phyloP scores from a whole-genome alignment of 2,797 vertebrate species.

The Oryzias dopingdopingensis region DNA sequence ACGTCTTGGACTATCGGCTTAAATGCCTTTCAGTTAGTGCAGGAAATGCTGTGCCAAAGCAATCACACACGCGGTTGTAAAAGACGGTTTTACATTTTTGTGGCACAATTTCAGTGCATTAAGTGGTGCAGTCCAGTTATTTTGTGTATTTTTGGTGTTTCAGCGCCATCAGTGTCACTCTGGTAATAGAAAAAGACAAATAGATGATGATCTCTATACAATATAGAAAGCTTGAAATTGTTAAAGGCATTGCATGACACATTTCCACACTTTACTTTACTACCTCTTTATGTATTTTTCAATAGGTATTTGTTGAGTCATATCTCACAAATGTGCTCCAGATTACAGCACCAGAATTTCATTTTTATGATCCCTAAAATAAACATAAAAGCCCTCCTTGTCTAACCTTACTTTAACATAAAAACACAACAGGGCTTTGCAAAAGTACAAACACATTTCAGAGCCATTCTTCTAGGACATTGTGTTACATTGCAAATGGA shows the following conservation, averaged over 20 bases:
- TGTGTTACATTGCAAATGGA: conserved; percentile 29
- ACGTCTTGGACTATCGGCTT: conserved; percentile 36
- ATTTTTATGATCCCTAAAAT: no score
- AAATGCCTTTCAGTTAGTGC: conserved; percentile 35
- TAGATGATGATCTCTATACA: no score
- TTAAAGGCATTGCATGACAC: no score
- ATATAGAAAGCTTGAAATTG: no score
- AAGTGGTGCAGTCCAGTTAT: not conserved
- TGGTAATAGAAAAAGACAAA: conserved; percentile 3
- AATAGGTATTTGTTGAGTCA: no score
- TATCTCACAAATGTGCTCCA: no score
- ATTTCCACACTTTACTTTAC: no score
- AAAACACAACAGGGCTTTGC: no score
- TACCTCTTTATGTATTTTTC: no score
- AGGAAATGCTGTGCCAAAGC: conserved; percentile 6
- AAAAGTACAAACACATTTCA: conserved; percentile 3
- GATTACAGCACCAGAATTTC: no score
- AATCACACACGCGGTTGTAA: conserved; percentile 10
- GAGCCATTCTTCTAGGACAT: conserved; percentile 26
- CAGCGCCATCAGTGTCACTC: conserved; percentile 4
- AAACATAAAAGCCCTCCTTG: no score
- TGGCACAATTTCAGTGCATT: conserved; percentile 5
- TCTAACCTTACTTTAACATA: no score
- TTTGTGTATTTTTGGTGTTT: not conserved
- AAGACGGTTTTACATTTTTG: conserved; percentile 9